Evolutionary conservation across 2,888 invertebrate species (phyloP).

Genomic region (Lithophane semibrunnea): DNA sequence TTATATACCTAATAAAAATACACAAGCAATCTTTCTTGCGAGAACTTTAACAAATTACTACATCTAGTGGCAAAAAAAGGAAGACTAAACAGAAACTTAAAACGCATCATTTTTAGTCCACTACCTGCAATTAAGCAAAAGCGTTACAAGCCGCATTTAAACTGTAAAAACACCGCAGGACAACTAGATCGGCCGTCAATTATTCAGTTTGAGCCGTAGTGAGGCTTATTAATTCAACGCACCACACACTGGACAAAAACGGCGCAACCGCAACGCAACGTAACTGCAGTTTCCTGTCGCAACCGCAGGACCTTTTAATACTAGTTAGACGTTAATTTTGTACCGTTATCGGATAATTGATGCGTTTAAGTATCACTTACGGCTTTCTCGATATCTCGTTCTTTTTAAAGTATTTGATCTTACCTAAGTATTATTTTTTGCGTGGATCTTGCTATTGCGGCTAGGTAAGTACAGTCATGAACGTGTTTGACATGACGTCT

Average conservation of each 20-base stretch:
- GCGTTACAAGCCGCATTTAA: constrained; percentile 56
- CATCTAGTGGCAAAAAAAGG: constrained; percentile 26
- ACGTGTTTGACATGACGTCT: neutral
- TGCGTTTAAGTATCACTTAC: constrained; percentile 63
- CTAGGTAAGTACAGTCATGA: too few species aligned
- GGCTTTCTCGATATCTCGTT: constrained; percentile 56
- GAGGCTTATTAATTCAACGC: constrained; percentile 73
- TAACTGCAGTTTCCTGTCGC: constrained; percentile 84
- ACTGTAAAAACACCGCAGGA: constrained; percentile 60
- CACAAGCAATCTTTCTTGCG: neutral
- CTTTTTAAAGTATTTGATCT: constrained; percentile 32
- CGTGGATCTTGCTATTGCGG: neutral
- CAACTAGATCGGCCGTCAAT: constrained; percentile 65
- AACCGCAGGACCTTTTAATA: constrained; percentile 87
- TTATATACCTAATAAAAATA: neutral
- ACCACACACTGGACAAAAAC: constrained; percentile 79
- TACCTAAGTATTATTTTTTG: constrained; percentile 27
- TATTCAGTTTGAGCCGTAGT: constrained; percentile 65
- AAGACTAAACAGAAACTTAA: constrained; percentile 32
- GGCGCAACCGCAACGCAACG: constrained; percentile 81
- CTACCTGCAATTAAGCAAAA: constrained; percentile 52
- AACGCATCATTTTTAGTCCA: constrained; percentile 46
- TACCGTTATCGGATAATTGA: constrained; percentile 77
- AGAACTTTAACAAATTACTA: neutral
- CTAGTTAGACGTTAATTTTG: constrained; percentile 81